phyloP scores from a whole-genome alignment of 2,113 vertebrate species.

The Macquaria ambigua region DNA sequence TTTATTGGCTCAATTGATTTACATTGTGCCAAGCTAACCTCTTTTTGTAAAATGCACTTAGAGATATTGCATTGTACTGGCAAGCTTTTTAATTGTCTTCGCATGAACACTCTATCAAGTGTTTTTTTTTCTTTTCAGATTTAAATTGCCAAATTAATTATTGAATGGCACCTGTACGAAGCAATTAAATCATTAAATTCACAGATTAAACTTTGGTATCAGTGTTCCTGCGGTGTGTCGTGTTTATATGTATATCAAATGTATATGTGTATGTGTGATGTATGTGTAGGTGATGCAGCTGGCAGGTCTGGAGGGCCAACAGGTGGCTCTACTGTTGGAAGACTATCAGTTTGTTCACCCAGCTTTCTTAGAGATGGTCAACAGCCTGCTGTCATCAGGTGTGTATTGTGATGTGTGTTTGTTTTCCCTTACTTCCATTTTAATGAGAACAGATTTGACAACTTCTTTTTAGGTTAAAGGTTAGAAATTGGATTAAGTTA shows the following conservation, averaged over 20 bases:
- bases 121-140: background rate
- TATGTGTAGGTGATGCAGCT: slow-evolving; percentile 91
- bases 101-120: background rate
- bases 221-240: background rate
- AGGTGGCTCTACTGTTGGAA: slow-evolving; percentile 93
- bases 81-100: slow-evolving; percentile 1
- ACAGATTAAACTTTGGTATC: background rate
- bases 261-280: background rate
- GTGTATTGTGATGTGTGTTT: slow-evolving; percentile 20
- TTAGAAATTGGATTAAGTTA: background rate
- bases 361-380: slow-evolving; percentile 96
- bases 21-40: background rate
- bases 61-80: slow-evolving; percentile 9
- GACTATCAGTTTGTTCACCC: slow-evolving; percentile 95
- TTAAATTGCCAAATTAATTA: background rate
- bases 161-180: background rate
- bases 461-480: background rate
- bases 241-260: background rate
- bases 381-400: slow-evolving; percentile 97
- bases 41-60: slow-evolving; percentile 5
- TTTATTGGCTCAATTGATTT: background rate
- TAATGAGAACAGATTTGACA: background rate
- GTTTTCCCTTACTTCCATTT: background rate
- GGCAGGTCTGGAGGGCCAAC: slow-evolving; percentile 92
- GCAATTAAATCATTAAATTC: background rate